Percentiles rank a stretch among this genome's conserved stretches.
phyloP scores from a whole-genome alignment of 1,140 invertebrate genomes.

The Cydia fagiglandana region DNA sequence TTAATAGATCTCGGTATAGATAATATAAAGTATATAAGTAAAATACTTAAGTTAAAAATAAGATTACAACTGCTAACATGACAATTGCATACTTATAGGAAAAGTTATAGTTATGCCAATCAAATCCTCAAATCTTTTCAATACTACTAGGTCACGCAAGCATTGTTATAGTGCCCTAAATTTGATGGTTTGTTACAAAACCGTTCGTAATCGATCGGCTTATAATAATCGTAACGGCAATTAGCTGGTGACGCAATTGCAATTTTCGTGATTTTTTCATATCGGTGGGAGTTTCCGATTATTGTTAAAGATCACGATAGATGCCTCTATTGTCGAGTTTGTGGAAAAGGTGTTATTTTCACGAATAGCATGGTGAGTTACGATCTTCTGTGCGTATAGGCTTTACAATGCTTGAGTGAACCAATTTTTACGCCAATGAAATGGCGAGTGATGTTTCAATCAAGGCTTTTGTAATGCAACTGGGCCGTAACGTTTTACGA shows the following conservation, averaged over 20 bases:
- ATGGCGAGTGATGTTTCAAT: constrained; percentile 60
- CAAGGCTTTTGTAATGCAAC: constrained; percentile 33
- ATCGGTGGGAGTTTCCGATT: constrained; percentile 61
- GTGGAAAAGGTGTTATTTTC: neutral
- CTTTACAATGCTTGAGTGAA: constrained; percentile 40
- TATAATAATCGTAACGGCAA: constrained; percentile 69
- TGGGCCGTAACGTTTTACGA: constrained; percentile 23
- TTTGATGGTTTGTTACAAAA: constrained; percentile 50
- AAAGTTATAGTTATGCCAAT: neutral
- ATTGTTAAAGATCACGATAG: constrained; percentile 73
- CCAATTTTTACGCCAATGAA: constrained; percentile 55
- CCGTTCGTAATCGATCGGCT: constrained; percentile 57
- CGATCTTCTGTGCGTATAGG: neutral
- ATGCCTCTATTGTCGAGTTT: constrained; percentile 38
- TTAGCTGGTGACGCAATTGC: constrained; percentile 65
- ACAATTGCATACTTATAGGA: too few relatives aligned
- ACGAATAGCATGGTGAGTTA: neutral
- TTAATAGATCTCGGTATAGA: too few relatives aligned
- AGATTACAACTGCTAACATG: too few relatives aligned
- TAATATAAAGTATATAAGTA: too few relatives aligned
- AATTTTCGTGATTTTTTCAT: constrained; percentile 70
- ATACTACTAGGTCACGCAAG: constrained; percentile 16
- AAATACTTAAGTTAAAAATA: too few relatives aligned
- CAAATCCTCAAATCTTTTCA: constrained; percentile 8
- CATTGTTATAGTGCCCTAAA: constrained; percentile 34